phyloP scores from a whole-genome alignment of 2,113 vertebrate genomes.

The Rousettus leschenaultii region DNA sequence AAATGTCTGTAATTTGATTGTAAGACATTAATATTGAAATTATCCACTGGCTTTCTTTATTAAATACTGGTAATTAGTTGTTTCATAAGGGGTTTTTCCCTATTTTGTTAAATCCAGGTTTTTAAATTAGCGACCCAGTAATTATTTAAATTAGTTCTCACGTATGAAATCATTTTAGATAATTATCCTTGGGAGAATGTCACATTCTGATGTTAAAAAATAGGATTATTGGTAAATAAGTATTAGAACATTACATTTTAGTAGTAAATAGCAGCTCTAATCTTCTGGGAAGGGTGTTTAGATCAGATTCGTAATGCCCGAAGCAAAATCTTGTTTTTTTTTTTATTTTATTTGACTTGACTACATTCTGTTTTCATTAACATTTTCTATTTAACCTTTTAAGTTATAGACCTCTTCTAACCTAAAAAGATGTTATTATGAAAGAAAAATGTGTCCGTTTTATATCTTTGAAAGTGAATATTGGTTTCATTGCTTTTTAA shows the following conservation, averaged over 20 bases:
- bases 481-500: conserved; percentile 7
- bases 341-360: conserved; percentile 78
- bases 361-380: conserved; percentile 82
- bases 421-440: conserved; percentile 44
- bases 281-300: conserved; percentile 78
- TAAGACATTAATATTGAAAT: conserved; percentile 77
- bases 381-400: conserved; percentile 80
- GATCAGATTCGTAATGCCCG: conserved; percentile 81
- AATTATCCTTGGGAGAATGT: conserved; percentile 60
- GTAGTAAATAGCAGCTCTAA: conserved; percentile 81
- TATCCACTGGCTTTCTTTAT: conserved; percentile 78
- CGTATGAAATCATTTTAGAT: conserved; percentile 68
- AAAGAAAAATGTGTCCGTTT: conserved; percentile 50
- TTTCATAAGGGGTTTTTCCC: conserved; percentile 71
- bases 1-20: conserved; percentile 80
- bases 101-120: conserved; percentile 71
- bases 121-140: conserved; percentile 76
- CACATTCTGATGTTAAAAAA: conserved; percentile 69
- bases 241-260: conserved; percentile 78
- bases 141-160: conserved; percentile 76
- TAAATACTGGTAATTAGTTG: conserved; percentile 80
- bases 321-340: conserved; percentile 80
- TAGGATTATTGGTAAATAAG: conserved; percentile 69
- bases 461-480: conserved; percentile 53
- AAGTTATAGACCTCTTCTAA: conserved; percentile 71